Base-by-base conservation (phyloP, 2,797 vertebrate species). In the Xenopus petersii region DNA sequence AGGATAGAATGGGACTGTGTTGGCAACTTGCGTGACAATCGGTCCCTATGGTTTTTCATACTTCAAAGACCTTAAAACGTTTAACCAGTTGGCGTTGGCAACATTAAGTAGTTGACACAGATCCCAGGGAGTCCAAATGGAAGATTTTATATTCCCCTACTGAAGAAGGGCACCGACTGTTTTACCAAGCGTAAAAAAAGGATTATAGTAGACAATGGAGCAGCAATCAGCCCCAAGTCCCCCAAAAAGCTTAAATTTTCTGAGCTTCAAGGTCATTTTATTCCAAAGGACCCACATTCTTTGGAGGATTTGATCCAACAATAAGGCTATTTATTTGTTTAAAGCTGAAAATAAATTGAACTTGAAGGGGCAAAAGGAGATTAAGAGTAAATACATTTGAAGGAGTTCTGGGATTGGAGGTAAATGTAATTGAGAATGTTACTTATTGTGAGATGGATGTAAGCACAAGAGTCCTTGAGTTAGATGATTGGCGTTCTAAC, bases 181-280 rank as follows among this genome's bases (percentile, higher is more conserved):
- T 71, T 75, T 58, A 61, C 67, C 75, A 74, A n/a, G 75, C 4
- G 0, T 74, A 81, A 78, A 84, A 21, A 21, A 83, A 67, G 81
- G 84, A 87, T 89, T 87, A 88, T 73, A 79, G 70, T 78, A 81
- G 63, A 79, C 71, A 78, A 79, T 0, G 0, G 79, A 82, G 81
- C 85, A 83, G 80, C 75, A 79, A 79, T 79, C 73, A 76, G 77
- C 78, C 80, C 78, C 82, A 74, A 79, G 78, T 51, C 84, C 81
- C 81, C 61, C 74, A 86, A 85, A 78, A 76, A 85, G 75, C 82
- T 82, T 75, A 80, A 80, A 67, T 67, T 17, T 0, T 73, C 75
- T 68, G 11, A 51, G 16, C 83, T 78, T 85, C 86, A 88, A 89
- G 85, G 88, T 86, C 82, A 5, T 68, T 64, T 80, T 81, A 82